Conservation (phyloP, 2,113 vertebrate species). For the Bos javanicus region DNA sequence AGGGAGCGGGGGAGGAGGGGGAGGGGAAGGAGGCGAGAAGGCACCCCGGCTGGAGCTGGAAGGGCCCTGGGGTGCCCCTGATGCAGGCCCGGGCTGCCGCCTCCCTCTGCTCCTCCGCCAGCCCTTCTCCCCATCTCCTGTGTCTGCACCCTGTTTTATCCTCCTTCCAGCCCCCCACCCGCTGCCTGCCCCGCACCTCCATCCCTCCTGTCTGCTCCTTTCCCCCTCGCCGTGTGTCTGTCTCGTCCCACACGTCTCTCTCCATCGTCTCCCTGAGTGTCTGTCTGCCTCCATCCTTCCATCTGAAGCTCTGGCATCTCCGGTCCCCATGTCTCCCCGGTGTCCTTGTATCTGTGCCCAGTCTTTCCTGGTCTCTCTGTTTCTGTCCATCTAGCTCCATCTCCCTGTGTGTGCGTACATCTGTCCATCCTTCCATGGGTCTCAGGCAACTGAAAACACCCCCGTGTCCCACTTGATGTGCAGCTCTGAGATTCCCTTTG, state of each 20-base stretch:
- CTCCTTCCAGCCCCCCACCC: not conserved
- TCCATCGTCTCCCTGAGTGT: not conserved
- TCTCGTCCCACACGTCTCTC: not conserved
- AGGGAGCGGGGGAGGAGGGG: not conserved
- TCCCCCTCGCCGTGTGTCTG: not conserved
- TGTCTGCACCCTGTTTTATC: slow-evolving; percentile 41
- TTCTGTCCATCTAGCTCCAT: not conserved
- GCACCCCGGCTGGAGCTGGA: not conserved
- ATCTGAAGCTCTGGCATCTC: not conserved
- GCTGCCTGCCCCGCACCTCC: fast-evolving
- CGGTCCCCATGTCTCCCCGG: not conserved
- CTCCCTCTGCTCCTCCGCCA: not conserved
- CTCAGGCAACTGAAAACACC: slow-evolving; percentile 24
- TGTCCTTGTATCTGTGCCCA: not conserved
- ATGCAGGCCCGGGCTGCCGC: not conserved
- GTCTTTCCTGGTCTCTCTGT: not conserved
- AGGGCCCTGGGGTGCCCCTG: not conserved
- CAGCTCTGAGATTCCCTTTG: slow-evolving; percentile 80
- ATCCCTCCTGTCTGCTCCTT: not conserved
- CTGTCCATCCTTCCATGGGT: not conserved
- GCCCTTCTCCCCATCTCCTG: not conserved
- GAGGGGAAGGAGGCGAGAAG: not conserved
- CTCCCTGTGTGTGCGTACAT: not conserved
- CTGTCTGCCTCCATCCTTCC: not conserved
- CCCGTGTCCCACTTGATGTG: slow-evolving; percentile 66